Evolutionary conservation across 2,888 invertebrate species (phyloP).

Genomic region (Ceriagrion tenellum): DNA sequence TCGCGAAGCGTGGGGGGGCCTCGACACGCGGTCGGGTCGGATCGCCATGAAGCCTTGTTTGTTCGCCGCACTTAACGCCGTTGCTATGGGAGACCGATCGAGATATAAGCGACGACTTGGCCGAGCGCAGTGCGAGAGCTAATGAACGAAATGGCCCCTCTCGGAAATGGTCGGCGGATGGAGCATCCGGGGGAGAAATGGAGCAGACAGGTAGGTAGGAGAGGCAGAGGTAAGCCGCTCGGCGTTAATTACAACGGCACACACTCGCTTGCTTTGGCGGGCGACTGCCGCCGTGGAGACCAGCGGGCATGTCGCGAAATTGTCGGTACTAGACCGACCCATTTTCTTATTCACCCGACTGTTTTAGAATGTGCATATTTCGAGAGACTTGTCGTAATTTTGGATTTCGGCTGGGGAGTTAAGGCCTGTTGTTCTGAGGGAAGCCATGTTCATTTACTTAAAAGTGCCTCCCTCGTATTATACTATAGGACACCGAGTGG

Average conservation of each 20-base stretch:
- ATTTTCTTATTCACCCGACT: background rate
- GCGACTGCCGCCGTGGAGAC: background rate
- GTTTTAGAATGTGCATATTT: background rate
- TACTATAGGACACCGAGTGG: too few relatives aligned
- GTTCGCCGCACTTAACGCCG: slow-evolving; percentile 14
- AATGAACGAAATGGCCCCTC: background rate
- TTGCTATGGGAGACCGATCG: slow-evolving; percentile 40
- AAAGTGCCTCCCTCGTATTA: too few relatives aligned
- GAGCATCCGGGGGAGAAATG: background rate
- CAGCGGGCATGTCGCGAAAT: background rate
- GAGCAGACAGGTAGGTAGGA: background rate
- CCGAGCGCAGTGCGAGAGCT: background rate
- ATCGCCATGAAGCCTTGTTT: slow-evolving; percentile 50
- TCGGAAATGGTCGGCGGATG: background rate
- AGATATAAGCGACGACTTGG: slow-evolving; percentile 35
- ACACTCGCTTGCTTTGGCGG: background rate
- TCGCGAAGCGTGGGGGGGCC: background rate
- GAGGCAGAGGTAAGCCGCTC: too few relatives aligned
- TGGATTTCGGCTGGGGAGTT: background rate
- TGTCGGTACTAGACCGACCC: background rate
- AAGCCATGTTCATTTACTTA: too few relatives aligned
- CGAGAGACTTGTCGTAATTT: background rate
- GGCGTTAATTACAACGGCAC: background rate
- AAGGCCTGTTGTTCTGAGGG: background rate
- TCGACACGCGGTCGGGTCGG: background rate